Percentiles rank a stretch among this genome's conserved stretches.
Evolutionary conservation across 2,113 vertebrate genomes (phyloP).

Genomic region (Sclerurus mexicanus): DNA sequence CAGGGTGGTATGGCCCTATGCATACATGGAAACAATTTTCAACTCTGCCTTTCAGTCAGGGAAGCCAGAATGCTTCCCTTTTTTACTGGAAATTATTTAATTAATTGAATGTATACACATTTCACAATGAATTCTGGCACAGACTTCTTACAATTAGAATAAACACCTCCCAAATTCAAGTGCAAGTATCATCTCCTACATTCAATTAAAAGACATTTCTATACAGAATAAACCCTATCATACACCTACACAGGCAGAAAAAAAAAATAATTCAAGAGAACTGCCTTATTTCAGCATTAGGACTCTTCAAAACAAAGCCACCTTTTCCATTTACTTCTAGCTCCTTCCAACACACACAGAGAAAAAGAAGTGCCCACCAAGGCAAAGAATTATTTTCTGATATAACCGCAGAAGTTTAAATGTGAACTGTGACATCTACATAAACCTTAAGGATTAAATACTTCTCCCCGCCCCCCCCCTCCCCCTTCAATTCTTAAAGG

Average conservation of each 20-base stretch:
- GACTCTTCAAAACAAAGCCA: not conserved
- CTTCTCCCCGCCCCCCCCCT: no score
- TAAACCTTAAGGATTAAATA: not conserved
- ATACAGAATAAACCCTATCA: not conserved
- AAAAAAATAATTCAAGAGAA: not conserved
- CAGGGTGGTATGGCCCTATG: no score
- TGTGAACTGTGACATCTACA: not conserved
- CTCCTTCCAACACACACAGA: not conserved
- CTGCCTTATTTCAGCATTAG: not conserved
- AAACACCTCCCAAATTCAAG: not conserved
- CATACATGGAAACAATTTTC: not conserved
- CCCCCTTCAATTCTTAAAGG: not conserved
- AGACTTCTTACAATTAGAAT: not conserved
- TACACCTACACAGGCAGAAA: not conserved
- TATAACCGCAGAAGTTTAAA: not conserved
- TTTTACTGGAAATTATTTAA: not conserved
- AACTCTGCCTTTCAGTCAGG: not conserved
- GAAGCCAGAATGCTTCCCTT: not conserved
- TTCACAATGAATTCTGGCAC: not conserved
- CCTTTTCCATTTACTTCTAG: not conserved
- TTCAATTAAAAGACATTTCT: not conserved
- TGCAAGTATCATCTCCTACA: not conserved
- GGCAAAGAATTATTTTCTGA: not conserved
- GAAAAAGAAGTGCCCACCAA: not conserved
- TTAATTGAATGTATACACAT: not conserved